Evolutionary conservation across 2,113 vertebrate genomes (phyloP).

Genomic region (Sorex fumeus): DNA sequence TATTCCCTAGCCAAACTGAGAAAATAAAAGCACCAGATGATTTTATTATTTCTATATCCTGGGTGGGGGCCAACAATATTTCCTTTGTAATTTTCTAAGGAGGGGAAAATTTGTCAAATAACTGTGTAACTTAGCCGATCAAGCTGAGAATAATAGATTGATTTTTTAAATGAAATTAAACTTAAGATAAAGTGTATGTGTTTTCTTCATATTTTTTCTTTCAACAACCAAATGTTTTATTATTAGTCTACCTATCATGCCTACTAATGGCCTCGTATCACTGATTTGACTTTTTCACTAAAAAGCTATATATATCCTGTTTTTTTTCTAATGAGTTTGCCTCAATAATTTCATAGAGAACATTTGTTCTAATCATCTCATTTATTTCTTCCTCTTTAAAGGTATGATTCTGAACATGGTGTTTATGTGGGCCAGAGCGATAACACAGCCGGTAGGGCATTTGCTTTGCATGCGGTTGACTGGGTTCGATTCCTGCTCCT

Average conservation of each 20-base stretch:
- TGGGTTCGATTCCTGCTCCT: too few relatives aligned
- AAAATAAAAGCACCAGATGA: background rate
- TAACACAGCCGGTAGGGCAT: too few relatives aligned
- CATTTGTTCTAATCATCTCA: background rate
- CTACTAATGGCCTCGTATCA: background rate
- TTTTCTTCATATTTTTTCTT: background rate
- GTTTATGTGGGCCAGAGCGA: too few relatives aligned
- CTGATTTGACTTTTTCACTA: background rate
- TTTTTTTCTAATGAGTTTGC: background rate
- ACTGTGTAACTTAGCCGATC: background rate
- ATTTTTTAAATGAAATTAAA: background rate
- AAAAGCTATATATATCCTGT: background rate
- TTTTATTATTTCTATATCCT: background rate
- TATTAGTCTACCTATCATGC: background rate
- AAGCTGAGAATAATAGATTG: background rate
- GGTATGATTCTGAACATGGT: background rate
- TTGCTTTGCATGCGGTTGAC: too few relatives aligned
- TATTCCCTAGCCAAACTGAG: background rate
- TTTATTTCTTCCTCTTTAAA: background rate
- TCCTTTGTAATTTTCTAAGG: background rate
- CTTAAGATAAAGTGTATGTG: background rate
- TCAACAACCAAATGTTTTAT: background rate
- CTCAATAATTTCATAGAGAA: background rate
- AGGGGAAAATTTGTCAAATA: background rate
- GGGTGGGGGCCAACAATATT: background rate